Base-by-base conservation (phyloP, 2,888 invertebrate genomes). In the Athalia cordata region DNA sequence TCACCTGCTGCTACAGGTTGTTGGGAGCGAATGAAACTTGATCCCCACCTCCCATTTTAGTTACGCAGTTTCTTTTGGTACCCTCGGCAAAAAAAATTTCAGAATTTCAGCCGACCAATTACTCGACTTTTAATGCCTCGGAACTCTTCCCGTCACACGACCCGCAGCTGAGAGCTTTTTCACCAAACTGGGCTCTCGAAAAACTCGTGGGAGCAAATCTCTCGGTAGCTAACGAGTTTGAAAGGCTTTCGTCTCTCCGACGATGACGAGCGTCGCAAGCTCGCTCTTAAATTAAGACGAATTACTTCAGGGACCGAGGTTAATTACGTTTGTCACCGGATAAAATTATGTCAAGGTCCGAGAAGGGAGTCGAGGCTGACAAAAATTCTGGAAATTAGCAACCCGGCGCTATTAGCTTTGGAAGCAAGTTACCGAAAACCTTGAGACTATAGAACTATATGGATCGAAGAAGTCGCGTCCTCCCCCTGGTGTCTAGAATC, bases 71-170 rank as follows among this genome's bases (percentile, higher is more conserved):
- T n/a, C 55, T n/a, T 55, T n/a, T 9, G n/a, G n/a, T n/a, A 55
- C 55, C 50, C 57, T 57, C 55, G 7, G 29, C 7, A 11, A 72
- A 57, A 72, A 59, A 59, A 43, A 59, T 72, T 47, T 43, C 45
- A 57, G 43, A 59, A 72, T 72, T 72, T 72, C 52, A 47, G 57
- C 47, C 13, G 59, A 59, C 72, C 72, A 59, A 72, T 57, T 72
- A 72, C 57, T 59, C 47, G 57, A 47, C 59, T 57, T 13, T 72
- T 57, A 45, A 70, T 59, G 57, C 47, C 29, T 29, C 29, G 52
- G 11, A 52, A 52, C 43, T 62, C 62, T 15, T 62, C 62, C 62
- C 62, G 15, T 62, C 62, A 15, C 62, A 11, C 29, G 29, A 62
- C 29, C 15, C 9, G 29, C 43, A 15, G 8, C 62, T 29, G 62